phyloP scores from a whole-genome alignment of 1,140 invertebrate species.

The Stegodyphus dumicola region DNA sequence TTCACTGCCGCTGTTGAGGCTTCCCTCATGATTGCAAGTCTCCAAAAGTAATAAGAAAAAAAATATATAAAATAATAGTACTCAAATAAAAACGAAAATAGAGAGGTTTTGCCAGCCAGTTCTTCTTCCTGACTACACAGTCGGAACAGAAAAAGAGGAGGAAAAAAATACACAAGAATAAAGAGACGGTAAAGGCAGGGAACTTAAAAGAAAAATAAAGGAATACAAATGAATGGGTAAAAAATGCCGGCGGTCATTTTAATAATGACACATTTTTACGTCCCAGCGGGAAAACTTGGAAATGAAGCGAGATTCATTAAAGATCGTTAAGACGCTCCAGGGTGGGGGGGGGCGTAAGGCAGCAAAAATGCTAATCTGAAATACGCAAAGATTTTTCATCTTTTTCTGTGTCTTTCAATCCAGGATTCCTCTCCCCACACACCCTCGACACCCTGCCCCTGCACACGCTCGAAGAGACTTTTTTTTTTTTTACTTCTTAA shows the following conservation, averaged over 20 bases:
- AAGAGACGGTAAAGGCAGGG: constrained; percentile 6
- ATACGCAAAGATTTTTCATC: constrained; percentile 57
- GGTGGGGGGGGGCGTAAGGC: neutral
- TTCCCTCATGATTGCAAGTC: neutral
- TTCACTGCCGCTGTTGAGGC: constrained; percentile 10
- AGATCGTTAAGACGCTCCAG: constrained; percentile 50
- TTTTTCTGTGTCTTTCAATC: constrained; percentile 54
- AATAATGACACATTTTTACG: constrained; percentile 59
- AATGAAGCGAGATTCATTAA: constrained; percentile 60
- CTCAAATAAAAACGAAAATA: constrained; percentile 41
- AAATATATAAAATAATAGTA: constrained; percentile 25
- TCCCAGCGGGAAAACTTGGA: constrained; percentile 55
- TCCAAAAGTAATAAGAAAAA: constrained; percentile 15
- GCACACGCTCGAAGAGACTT: neutral
- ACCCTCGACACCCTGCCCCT: neutral
- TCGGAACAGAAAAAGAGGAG: neutral
- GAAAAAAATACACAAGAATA: constrained; percentile 20
- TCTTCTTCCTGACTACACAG: neutral
- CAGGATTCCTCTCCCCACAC: neutral
- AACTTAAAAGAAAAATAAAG: constrained; percentile 44
- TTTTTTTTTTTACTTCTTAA: constrained; percentile 2
- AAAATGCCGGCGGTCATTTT: constrained; percentile 58
- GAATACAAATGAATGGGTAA: constrained; percentile 59
- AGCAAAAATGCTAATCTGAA: constrained; percentile 57
- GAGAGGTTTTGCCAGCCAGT: constrained; percentile 3